phyloP scores from a whole-genome alignment of 2,888 invertebrate species.

The Mimumesa dahlbomi region DNA sequence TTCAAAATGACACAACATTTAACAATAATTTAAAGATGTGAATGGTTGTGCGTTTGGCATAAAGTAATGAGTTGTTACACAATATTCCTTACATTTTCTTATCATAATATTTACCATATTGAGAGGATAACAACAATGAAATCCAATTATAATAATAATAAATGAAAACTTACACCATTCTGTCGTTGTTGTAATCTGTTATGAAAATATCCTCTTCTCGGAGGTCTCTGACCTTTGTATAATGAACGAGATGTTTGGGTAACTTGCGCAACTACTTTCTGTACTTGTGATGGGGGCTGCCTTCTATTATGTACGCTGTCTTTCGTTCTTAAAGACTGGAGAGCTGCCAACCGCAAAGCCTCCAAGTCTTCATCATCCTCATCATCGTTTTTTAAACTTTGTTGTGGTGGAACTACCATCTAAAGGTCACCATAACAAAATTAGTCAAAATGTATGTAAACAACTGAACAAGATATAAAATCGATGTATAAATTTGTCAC shows the following conservation, averaged over 20 bases:
- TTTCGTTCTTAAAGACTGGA: conserved; percentile 78
- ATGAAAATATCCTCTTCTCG: conserved; percentile 61
- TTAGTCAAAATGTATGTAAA: not conserved
- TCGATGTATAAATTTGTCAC: too few species aligned
- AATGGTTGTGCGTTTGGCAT: too few species aligned
- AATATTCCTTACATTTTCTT: not conserved
- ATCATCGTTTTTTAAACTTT: conserved; percentile 72
- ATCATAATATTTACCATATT: not conserved
- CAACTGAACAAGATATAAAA: too few species aligned
- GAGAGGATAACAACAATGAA: not conserved
- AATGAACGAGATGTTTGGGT: conserved; percentile 50
- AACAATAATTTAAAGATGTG: too few species aligned
- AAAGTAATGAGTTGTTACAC: too few species aligned
- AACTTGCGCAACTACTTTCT: conserved; percentile 50
- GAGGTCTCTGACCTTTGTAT: conserved; percentile 61
- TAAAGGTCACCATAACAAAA: conserved; percentile 26
- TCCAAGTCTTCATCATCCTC: conserved; percentile 82
- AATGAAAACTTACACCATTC: conserved; percentile 67
- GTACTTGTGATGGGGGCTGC: conserved; percentile 33
- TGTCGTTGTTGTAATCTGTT: conserved; percentile 64
- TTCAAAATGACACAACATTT: too few species aligned
- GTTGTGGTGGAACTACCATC: conserved; percentile 66
- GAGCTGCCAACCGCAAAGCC: conserved; percentile 81
- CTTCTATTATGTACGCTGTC: conserved; percentile 50
- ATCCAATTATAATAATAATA: not conserved